Evolutionary conservation across 92 coral and sea anemone genomes (phyloP).

Genomic region (Actinernus sp.): DNA sequence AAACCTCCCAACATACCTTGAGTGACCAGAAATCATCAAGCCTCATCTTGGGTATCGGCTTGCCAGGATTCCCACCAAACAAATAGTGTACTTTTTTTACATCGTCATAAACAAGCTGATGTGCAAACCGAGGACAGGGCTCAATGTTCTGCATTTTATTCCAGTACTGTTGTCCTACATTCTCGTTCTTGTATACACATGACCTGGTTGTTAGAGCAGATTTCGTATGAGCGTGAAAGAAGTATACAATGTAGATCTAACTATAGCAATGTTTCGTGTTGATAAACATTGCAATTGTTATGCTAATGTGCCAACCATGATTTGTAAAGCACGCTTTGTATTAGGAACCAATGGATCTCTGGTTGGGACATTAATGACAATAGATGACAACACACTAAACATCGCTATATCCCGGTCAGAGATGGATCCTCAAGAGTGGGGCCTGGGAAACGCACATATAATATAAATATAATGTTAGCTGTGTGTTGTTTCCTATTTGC

Average conservation of each 20-base stretch:
- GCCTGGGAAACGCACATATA: too few relatives aligned
- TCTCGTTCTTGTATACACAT: constrained; percentile 97
- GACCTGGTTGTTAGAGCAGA: too few relatives aligned
- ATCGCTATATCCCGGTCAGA: too few relatives aligned
- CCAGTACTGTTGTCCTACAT: constrained; percentile 96
- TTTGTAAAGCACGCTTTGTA: too few relatives aligned
- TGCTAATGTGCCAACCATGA: too few relatives aligned
- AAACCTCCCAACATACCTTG: constrained; percentile 71
- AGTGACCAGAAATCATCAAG: constrained; percentile 98
- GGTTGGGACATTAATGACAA: too few relatives aligned
- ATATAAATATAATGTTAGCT: neutral
- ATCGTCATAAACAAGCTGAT: constrained; percentile 95
- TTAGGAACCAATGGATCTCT: too few relatives aligned
- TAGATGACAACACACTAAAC: too few relatives aligned
- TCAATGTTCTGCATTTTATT: constrained; percentile 95
- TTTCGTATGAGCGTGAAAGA: too few relatives aligned
- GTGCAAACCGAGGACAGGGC: constrained; percentile 99
- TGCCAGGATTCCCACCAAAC: constrained; percentile 99
- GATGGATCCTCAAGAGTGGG: too few relatives aligned
- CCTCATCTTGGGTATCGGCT: constrained; percentile 93
- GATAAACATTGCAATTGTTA: too few relatives aligned
- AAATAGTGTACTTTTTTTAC: constrained; percentile 86
- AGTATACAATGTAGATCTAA: neutral
- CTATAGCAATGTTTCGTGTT: neutral
- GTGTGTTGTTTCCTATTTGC: too few relatives aligned